Conservation (phyloP, 2,797 vertebrate species). For the Vultur gryphus region DNA sequence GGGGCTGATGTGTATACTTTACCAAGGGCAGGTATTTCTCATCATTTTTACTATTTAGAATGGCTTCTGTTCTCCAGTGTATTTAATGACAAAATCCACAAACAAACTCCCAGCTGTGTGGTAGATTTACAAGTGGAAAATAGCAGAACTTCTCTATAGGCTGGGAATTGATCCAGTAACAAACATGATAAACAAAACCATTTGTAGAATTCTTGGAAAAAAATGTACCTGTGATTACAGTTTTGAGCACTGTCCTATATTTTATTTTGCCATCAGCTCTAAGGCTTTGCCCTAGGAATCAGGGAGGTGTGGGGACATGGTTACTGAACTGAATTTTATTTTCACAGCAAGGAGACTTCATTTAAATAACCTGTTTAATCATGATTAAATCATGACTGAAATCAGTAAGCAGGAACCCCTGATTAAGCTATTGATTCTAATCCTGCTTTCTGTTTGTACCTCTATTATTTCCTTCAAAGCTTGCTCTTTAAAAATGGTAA, state of each 20-base stretch:
- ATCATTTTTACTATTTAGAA: not conserved
- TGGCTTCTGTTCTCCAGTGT: slow-evolving; percentile 25
- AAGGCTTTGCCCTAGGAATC: not conserved
- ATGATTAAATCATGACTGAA: slow-evolving; percentile 8
- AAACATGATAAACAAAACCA: not conserved
- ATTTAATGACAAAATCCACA: slow-evolving; percentile 25
- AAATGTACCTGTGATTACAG: not conserved
- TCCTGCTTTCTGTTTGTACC: not conserved
- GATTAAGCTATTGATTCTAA: slow-evolving; percentile 41
- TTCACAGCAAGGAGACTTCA: not conserved
- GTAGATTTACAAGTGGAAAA: not conserved
- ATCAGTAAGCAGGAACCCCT: not conserved
- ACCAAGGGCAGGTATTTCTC: slow-evolving; percentile 20
- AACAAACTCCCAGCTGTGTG: not conserved
- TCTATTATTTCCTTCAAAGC: not conserved
- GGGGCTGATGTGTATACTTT: not conserved
- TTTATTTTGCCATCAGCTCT: not conserved
- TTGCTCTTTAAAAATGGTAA: not conserved
- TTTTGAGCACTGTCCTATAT: not conserved
- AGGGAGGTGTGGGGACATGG: not conserved
- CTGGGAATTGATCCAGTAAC: not conserved
- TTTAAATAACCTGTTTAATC: slow-evolving; percentile 12
- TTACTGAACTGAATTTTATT: slow-evolving; percentile 8
- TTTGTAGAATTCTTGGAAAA: not conserved
- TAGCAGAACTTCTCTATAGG: not conserved